phyloP scores from a whole-genome alignment of 2,797 vertebrate species.

The Rhinogobio ventralis region DNA sequence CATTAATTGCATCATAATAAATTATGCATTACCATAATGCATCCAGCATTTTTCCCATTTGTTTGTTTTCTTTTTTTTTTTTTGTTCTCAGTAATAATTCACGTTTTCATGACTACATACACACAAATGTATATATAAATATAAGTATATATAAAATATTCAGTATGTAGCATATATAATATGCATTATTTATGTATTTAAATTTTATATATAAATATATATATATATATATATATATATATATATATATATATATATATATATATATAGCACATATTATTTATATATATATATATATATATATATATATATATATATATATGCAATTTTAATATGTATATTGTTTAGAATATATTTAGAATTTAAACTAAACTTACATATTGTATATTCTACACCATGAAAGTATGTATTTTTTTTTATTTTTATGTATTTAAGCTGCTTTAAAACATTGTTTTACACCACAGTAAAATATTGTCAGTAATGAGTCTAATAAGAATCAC shows the following conservation, averaged over 20 bases:
- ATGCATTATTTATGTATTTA: no score
- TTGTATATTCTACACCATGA: neutral
- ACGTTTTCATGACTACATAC: neutral
- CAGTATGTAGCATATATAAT: no score
- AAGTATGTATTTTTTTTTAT: neutral
- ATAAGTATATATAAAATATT: neutral
- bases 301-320: no score
- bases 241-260: no score
- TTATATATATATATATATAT: no score
- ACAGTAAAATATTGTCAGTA: neutral
- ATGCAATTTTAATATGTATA: no score
- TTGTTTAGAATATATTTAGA: neutral
- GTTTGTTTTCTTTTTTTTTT: neutral
- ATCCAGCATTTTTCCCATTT: neutral
- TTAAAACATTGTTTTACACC: neutral
- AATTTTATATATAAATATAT: no score
- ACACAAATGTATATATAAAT: neutral
- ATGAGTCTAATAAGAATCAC: neutral
- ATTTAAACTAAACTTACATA: neutral
- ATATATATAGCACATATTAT: no score
- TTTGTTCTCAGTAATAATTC: neutral
- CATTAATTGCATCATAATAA: neutral
- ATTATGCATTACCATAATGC: neutral
- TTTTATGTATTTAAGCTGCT: neutral
- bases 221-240: no score